These are phyloP conservation scores for Linurgus olivaceus DNA, from an alignment of 2,797 vertebrate species.

Conservation along the genomic window DNA sequence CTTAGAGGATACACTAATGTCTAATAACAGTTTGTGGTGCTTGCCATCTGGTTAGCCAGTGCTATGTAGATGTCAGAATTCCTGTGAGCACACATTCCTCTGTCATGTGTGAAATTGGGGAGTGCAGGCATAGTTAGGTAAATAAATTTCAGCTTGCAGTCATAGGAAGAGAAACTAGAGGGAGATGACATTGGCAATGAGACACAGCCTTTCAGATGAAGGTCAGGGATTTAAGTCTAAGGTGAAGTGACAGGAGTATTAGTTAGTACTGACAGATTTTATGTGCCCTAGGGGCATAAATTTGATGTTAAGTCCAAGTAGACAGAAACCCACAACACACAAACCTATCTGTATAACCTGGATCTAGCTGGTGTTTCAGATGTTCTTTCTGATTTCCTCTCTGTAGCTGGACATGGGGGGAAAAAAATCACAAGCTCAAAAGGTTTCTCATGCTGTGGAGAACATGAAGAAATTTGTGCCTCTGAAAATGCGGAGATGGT, in stretches of 20 bases:
- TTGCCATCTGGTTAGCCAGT: not conserved
- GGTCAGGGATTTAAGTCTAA: not conserved
- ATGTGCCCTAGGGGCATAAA: not conserved
- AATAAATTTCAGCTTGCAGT: not conserved
- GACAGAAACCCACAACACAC: not conserved
- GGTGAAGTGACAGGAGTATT: constrained; percentile 7
- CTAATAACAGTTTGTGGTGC: not conserved
- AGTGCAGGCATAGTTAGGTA: not conserved
- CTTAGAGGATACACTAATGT: not conserved
- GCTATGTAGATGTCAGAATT: not conserved
- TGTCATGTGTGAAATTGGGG: not conserved
- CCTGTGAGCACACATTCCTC: not conserved
- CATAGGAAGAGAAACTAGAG: not conserved
- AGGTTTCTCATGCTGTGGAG: not conserved
- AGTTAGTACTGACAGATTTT: constrained; percentile 19
- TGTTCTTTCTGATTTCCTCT: not conserved
- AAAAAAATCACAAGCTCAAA: not conserved
- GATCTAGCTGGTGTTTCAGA: not conserved
- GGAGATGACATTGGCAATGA: not conserved
- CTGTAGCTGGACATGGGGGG: not conserved
- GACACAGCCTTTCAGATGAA: not conserved
- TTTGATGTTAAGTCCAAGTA: not conserved
- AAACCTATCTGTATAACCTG: not conserved
- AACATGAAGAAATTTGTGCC: not conserved
- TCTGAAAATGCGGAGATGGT: not conserved